phyloP scores from a whole-genome alignment of 1,140 invertebrate species.

The Dinoponera quadriceps region DNA sequence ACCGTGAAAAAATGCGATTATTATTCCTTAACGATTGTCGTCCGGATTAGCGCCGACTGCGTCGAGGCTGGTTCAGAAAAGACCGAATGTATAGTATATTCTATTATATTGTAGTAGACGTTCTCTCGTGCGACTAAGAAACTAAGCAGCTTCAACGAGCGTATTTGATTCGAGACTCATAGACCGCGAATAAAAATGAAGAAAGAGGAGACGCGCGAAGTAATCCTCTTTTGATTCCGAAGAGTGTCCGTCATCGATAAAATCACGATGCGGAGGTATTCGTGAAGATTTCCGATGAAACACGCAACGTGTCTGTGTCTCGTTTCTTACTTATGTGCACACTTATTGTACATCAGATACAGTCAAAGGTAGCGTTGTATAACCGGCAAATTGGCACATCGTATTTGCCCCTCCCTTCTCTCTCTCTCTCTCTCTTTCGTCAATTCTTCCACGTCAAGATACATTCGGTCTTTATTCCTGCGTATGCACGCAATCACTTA shows the following conservation, averaged over 20 bases:
- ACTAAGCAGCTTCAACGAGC: constrained; percentile 20
- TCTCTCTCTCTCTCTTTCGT: too few species aligned
- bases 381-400: constrained; percentile 16
- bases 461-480: constrained; percentile 10
- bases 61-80: constrained; percentile 40
- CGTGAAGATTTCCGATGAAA: neutral
- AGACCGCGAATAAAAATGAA: neutral
- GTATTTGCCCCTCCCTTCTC: neutral
- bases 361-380: constrained; percentile 13
- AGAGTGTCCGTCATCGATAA: neutral
- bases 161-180: constrained; percentile 47
- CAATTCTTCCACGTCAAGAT: constrained; percentile 13
- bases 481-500: neutral
- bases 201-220: constrained; percentile 4
- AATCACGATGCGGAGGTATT: neutral
- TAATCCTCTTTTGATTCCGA: constrained; percentile 25
- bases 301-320: constrained; percentile 14
- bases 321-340: neutral
- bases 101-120: neutral
- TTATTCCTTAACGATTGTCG: constrained; percentile 54
- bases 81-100: constrained; percentile 13
- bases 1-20: constrained; percentile 50
- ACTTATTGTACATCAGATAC: constrained; percentile 27
- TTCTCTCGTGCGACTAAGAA: constrained; percentile 23
- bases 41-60: constrained; percentile 48